phyloP scores from a whole-genome alignment of 2,113 vertebrate species.

The Lucifuga dentata region DNA sequence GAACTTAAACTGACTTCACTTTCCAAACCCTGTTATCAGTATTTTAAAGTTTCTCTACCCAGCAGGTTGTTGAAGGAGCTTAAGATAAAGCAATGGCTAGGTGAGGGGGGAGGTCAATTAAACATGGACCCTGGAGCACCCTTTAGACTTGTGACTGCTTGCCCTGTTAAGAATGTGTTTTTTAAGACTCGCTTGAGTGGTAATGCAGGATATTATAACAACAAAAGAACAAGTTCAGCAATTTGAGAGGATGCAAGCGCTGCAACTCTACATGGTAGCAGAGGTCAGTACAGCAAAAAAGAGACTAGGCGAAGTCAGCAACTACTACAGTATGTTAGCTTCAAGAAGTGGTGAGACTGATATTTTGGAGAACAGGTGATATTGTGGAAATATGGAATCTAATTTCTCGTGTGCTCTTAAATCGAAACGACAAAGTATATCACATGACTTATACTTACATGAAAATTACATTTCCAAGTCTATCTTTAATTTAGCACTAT shows the following conservation, averaged over 20 bases:
- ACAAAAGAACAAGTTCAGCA: constrained; percentile 71
- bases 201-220: constrained; percentile 63
- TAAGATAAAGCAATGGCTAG: constrained; percentile 58
- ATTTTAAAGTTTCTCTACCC: constrained; percentile 34
- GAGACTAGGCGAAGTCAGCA: background rate
- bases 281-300: constrained; percentile 35
- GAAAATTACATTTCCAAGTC: too few species aligned
- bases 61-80: constrained; percentile 35
- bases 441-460: background rate
- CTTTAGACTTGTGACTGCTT: constrained; percentile 74
- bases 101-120: constrained; percentile 38
- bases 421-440: background rate
- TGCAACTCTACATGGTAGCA: constrained; percentile 54
- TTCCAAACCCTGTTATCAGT: constrained; percentile 36
- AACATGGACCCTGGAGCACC: constrained; percentile 43
- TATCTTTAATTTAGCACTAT: too few species aligned
- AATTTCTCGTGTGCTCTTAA: too few species aligned
- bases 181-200: constrained; percentile 68
- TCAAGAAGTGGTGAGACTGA: too few species aligned
- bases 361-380: too few species aligned
- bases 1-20: constrained; percentile 28
- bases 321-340: too few species aligned
- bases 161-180: constrained; percentile 67
- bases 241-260: constrained; percentile 67
- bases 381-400: too few species aligned